phyloP scores from a whole-genome alignment of 2,888 invertebrate species.

The Blastobasis adustella region DNA sequence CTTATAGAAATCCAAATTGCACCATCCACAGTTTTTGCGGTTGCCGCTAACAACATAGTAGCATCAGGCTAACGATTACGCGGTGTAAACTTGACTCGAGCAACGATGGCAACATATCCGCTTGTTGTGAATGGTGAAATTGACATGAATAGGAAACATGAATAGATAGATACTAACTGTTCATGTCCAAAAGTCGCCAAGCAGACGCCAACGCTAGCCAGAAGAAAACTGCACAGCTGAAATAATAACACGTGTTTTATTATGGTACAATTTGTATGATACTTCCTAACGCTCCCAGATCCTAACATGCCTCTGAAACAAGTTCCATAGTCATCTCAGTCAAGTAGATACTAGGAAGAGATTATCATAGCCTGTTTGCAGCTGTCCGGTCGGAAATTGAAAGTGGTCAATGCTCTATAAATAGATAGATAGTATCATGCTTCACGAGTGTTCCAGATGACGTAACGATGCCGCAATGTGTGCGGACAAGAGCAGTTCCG shows the following conservation, averaged over 20 bases:
- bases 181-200: conserved; percentile 68
- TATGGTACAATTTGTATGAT: neutral
- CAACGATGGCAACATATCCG: conserved; percentile 6
- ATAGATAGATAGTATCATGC: neutral
- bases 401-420: conserved; percentile 25
- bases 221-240: conserved; percentile 63
- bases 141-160: conserved; percentile 21
- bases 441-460: conserved; percentile 7
- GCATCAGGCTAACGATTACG: conserved; percentile 24
- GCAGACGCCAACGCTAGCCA: conserved; percentile 63
- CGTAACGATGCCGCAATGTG: conserved; percentile 7
- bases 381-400: conserved; percentile 20
- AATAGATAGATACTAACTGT: conserved; percentile 57
- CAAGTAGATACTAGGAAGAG: too few species aligned
- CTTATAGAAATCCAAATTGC: conserved; percentile 61
- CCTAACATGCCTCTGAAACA: too few species aligned
- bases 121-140: conserved; percentile 17
- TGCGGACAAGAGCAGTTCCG: conserved; percentile 4
- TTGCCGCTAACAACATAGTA: conserved; percentile 20
- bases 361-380: too few species aligned
- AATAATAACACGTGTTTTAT: conserved; percentile 38
- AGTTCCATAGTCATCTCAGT: too few species aligned
- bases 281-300: too few species aligned
- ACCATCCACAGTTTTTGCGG: conserved; percentile 51
- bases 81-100: conserved; percentile 15